These are phyloP conservation scores for Tenebrio molitor DNA, from an alignment of 1,140 invertebrate genomes.

Conservation along the genomic window DNA sequence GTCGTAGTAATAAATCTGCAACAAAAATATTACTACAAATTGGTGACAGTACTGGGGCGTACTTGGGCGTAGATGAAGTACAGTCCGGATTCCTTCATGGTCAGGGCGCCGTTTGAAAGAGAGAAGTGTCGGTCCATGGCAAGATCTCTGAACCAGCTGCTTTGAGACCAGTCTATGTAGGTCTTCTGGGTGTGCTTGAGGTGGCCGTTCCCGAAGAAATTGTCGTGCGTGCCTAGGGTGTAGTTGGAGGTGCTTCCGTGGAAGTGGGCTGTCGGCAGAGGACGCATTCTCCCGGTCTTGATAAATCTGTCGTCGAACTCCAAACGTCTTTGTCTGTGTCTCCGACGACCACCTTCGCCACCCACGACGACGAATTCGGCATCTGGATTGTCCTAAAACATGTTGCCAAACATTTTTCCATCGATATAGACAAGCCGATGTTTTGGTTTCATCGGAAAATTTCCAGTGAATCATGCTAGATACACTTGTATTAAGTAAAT, in stretches of 20 bases:
- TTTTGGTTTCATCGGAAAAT: slow-evolving; percentile 7
- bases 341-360: slow-evolving; percentile 27
- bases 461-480: no score
- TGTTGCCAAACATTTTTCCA: slow-evolving; percentile 1
- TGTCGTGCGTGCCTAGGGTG: slow-evolving; percentile 58
- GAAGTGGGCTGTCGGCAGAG: slow-evolving; percentile 58
- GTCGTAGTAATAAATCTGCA: slow-evolving; percentile 75
- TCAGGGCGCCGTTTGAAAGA: slow-evolving; percentile 68
- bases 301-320: slow-evolving; percentile 32
- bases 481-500: no score
- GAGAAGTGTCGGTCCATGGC: slow-evolving; percentile 66
- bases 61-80: slow-evolving; percentile 79
- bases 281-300: slow-evolving; percentile 53
- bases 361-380: slow-evolving; percentile 14
- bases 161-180: slow-evolving; percentile 69
- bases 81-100: slow-evolving; percentile 72
- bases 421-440: slow-evolving; percentile 24
- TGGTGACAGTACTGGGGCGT: slow-evolving; percentile 22
- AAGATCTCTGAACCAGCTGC: slow-evolving; percentile 67
- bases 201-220: slow-evolving; percentile 68
- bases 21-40: slow-evolving; percentile 45
- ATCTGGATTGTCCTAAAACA: slow-evolving; percentile 40
- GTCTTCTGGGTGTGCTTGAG: slow-evolving; percentile 67
- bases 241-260: slow-evolving; percentile 62
- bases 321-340: background rate